Evolutionary conservation across 2,113 vertebrate species (phyloP), one percentile per base, ranked within the genome.

Genomic region (Synchiropus splendidus): DNA sequence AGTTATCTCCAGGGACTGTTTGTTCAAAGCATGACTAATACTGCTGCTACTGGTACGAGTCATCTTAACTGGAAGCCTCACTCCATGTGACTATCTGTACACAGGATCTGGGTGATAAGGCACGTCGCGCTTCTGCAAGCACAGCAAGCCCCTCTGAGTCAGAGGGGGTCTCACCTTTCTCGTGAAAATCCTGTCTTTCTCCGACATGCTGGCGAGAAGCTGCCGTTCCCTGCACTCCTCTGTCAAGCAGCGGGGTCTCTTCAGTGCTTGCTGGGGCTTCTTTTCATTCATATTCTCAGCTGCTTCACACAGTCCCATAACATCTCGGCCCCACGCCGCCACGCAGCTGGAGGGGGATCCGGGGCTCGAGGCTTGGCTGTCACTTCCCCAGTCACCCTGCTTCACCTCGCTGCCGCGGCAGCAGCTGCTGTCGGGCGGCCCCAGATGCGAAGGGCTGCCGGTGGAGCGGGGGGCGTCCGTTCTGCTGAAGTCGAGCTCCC

Each of bases 121-220:
- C 56, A 51, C 1, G 16, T 9, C 42, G 27, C 48, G 30, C 47
- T 63, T 65, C 57, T 61, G 45, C 54, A 58, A 54, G 57, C 35
- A 32, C 18, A 54, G 36, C 48, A 36, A 3, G 31, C 42, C 48
- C 42, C 42, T 40, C 30, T 12, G n/a, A 33, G 36, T 36, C 52
- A 42, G 5, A 21, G 45, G 6, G 42, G 18, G 1, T 31, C 81
- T 83, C 60, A 87, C 85, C 85, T 87, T 87, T 4, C 54, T 70
- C 48, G 68, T 75, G 37, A 85, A 85, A 16, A 74, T 31, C 13
- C 45, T 47, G 27, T 75, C 78, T 31, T 63, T 78, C 45, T 85
- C 69, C 1, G 72, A 72, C 12, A 34, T 8, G 14, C 36, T 64
- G 37, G 70, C 58, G 42, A 54, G 41, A 36, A 75, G 61, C 65